Conservation (phyloP, 1,140 invertebrate species). For the Zaprionus ghesquierei region DNA sequence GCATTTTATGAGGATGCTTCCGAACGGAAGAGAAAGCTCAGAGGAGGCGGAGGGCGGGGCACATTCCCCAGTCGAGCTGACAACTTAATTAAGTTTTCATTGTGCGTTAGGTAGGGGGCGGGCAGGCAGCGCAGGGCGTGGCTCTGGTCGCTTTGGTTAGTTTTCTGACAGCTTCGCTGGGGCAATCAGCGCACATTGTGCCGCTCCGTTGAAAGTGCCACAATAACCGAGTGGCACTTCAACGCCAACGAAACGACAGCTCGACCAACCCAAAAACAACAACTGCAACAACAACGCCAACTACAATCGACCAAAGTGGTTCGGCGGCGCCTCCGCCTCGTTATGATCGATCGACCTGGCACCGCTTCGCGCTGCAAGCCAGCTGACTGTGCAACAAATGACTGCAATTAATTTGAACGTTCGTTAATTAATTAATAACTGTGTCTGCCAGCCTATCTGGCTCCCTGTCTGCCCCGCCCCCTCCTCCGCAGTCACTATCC, state of each 20-base stretch:
- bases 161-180: conserved; percentile 12
- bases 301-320: conserved; percentile 10
- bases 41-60: too few species aligned
- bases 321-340: conserved; percentile 15
- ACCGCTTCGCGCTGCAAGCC: conserved; percentile 13
- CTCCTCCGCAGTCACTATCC: not conserved
- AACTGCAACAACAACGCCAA: not conserved
- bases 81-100: conserved; percentile 80
- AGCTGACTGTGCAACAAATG: conserved; percentile 69
- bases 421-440: conserved; percentile 75
- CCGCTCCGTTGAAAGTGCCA: conserved; percentile 6
- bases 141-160: conserved; percentile 1
- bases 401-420: conserved; percentile 69
- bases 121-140: not conserved
- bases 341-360: conserved; percentile 55
- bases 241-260: conserved; percentile 15
- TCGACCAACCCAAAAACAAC: not conserved
- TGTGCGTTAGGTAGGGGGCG: conserved; percentile 25
- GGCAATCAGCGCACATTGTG: conserved; percentile 65
- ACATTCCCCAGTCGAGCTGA: conserved; percentile 37
- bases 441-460: conserved; percentile 6
- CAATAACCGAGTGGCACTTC: conserved; percentile 33
- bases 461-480: not conserved
- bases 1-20: conserved; percentile 71
- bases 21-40: not conserved